Evolutionary conservation across 2,797 vertebrate genomes (phyloP), one percentile per base, ranked within the genome.

Genomic region (Megaceryle alcyon): DNA sequence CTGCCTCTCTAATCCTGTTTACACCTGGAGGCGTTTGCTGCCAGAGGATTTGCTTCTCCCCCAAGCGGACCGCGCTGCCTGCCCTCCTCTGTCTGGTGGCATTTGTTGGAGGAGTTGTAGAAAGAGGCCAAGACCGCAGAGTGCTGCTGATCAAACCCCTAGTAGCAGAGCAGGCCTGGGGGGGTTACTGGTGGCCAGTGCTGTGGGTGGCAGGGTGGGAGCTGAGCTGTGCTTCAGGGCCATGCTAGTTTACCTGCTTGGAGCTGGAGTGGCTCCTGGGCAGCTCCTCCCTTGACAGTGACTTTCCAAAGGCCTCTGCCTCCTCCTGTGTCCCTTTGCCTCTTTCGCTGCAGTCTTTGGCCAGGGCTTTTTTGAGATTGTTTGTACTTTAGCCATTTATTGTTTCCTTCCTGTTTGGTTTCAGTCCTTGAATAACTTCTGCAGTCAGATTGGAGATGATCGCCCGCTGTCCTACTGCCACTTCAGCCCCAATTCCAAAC

Each of bases 391-490:
- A 14, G 9, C 73, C 5, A 49, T 35, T 54, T 31, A 11, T 35
- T 9, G 41, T 73, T 94, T 35, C 64, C 49, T 86, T 48, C 91
- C 48, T 73, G 16, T 56, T 68, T 33, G 64, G 60, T 97, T 97
- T 39, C 90, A 99, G 99, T 99, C 99, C 95, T 97, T 99, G 94
- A 99, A 99, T 97, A 99, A 99, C 97, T 99, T 99, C 98, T 99
- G 99, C 98, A 99, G 99, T 96, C 99, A 99, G 96, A 99, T 99
- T 12, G 99, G 99, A 11, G 99, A 99, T 1, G 99, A 99, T 89
- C 98, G 99, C 44, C 99, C 99, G 1, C 99, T 99, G 93, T 99
- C 99, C 75, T 99, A 98, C 97, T 99, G 99, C 97, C 98, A 99
- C 94, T 99, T 99, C 97, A 99, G 99, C 95, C 99, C 99, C 2